A percentile compares a stretch with the other conserved stretches of the same genome.
phyloP scores from a whole-genome alignment of 2,888 invertebrate species.

The Cyrtodaria siliqua region DNA sequence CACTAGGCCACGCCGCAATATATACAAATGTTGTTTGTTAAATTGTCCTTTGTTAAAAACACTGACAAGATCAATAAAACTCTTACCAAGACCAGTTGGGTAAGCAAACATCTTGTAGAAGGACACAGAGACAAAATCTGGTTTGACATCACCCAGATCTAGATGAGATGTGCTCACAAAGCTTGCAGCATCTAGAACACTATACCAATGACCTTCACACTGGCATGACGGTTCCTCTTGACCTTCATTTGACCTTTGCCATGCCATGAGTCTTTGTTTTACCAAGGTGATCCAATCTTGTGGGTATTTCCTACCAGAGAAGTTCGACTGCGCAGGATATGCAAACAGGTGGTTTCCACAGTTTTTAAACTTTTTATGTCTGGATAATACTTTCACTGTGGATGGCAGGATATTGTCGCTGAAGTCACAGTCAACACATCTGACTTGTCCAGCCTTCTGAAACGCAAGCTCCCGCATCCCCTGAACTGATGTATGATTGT shows the following conservation, averaged over 20 bases:
- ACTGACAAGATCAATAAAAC: no score
- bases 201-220: constrained; percentile 83
- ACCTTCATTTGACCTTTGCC: constrained; percentile 53
- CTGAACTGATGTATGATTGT: constrained; percentile 98
- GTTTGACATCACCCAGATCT: constrained; percentile 90
- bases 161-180: constrained; percentile 92
- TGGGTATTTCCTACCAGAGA: constrained; percentile 96
- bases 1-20: no score
- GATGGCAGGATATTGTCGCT: constrained; percentile 29
- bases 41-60: no score
- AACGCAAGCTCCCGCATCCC: constrained; percentile 94
- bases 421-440: constrained; percentile 74
- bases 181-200: constrained; percentile 95
- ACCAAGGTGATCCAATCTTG: constrained; percentile 90
- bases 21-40: no score
- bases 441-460: constrained; percentile 61
- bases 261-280: constrained; percentile 87
- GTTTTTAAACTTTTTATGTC: constrained; percentile 10
- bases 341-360: constrained; percentile 89
- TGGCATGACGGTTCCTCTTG: constrained; percentile 23
- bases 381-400: constrained; percentile 13
- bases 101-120: constrained; percentile 99
- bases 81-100: constrained; percentile 95
- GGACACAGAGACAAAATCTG: constrained; percentile 96
- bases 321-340: constrained; percentile 97